Evolutionary conservation across 2,888 invertebrate genomes (phyloP), one percentile per base, ranked within the genome.

Genomic region (Aspidapion aeneum): DNA sequence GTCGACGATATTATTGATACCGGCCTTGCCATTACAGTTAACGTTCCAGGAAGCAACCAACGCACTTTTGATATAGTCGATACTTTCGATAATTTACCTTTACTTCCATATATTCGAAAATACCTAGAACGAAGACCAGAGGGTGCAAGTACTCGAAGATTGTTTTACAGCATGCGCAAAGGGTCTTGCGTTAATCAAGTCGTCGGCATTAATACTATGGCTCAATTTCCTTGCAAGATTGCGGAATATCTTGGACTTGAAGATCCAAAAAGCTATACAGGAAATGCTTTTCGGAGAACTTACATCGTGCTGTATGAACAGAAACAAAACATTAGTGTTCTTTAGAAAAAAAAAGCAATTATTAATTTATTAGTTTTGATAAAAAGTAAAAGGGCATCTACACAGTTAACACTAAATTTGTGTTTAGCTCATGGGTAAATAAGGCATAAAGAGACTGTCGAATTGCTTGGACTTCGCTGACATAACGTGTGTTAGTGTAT

Each of bases 151-250:
- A 22, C 49, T 48, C 50, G 22, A 16, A 59, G 67, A 7, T 59
- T 63, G 7, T 63, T 63, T 21, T 18, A 58, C 1, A 18, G 50
- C 1, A 58, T 58, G 18, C 21, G 51, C 17, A n/a, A 62, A 3
- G 65, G 63, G 18, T 62, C 58, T 52, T 66, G 64, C 61, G 19
- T 55, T 2, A 57, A 61, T 56, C 66, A 67, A 63, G 55, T 65
- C 21, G 66, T 69, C 2, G 69, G 68, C 12, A 61, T 62, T 21
- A 68, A 69, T 21, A 69, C 63, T 1, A 64, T 68, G 21, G 68
- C 63, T 7, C 57, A 62, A 19, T 58, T 67, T 12, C 67, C 69
- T 1, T 62, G 57, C 22, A 51, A 58, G 49, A 64, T 67, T 21
- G 69, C 67, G 1, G 57, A 58, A 48, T 69, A 60, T 60, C 57